A percentile compares a stretch with the other conserved stretches of the same genome.
Evolutionary conservation across 1,140 invertebrate genomes (phyloP).

Genomic region (Acromyrmex echinatior): DNA sequence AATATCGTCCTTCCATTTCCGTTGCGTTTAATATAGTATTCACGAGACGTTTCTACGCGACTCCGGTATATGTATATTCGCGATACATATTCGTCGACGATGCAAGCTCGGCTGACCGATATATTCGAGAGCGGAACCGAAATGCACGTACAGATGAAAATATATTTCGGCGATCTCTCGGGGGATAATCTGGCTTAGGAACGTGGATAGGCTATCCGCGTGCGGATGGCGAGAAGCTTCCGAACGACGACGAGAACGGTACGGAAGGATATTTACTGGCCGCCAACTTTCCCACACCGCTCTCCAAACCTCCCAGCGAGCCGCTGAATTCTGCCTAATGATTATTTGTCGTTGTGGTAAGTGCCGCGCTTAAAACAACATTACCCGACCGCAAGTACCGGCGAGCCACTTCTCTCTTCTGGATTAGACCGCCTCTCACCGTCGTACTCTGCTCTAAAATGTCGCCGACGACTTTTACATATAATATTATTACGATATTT

Average conservation of each 20-base stretch:
- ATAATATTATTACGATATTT: constrained; percentile 27
- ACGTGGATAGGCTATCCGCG: constrained; percentile 67
- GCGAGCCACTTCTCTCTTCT: constrained; percentile 63
- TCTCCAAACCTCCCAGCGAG: constrained; percentile 35
- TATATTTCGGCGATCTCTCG: constrained; percentile 79
- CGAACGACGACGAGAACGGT: constrained; percentile 60
- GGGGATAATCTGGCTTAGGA: constrained; percentile 80
- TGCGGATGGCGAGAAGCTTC: constrained; percentile 51
- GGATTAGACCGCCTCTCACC: constrained; percentile 63
- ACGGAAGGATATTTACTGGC: constrained; percentile 72
- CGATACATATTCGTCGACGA: constrained; percentile 36
- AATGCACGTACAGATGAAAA: constrained; percentile 77
- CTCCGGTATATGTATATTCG: not conserved
- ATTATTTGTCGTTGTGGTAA: constrained; percentile 81
- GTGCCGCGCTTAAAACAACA: constrained; percentile 80
- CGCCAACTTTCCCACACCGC: constrained; percentile 61
- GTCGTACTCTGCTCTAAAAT: constrained; percentile 31
- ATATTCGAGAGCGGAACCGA: constrained; percentile 66
- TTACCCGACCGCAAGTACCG: constrained; percentile 76
- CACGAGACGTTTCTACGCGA: constrained; percentile 6
- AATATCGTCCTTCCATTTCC: constrained; percentile 17
- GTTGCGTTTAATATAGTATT: constrained; percentile 37
- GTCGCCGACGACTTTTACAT: constrained; percentile 23
- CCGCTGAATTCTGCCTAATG: constrained; percentile 79
- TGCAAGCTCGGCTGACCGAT: constrained; percentile 68